Percentiles rank a stretch among this genome's conserved stretches.
Evolutionary conservation across 2,113 vertebrate species (phyloP).

Genomic region (Herpetotheres cachinnans): DNA sequence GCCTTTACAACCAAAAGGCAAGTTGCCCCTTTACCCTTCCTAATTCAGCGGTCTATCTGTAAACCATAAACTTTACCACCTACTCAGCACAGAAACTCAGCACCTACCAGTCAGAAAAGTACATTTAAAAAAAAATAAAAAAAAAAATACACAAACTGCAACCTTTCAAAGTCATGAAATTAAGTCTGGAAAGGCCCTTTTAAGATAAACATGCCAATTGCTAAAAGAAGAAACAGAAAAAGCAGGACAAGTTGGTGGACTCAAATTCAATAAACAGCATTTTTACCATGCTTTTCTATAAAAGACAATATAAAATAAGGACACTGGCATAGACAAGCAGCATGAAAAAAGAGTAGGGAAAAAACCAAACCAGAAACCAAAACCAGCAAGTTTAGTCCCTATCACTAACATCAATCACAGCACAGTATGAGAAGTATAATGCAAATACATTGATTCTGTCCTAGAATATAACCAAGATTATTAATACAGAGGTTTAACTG

Average conservation of each 20-base stretch:
- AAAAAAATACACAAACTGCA: background rate
- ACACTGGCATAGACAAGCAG: background rate
- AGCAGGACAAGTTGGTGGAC: background rate
- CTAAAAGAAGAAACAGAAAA: constrained; percentile 46
- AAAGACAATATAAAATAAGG: background rate
- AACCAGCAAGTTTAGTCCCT: background rate
- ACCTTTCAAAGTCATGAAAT: background rate
- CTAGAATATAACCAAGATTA: background rate
- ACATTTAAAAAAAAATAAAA: background rate
- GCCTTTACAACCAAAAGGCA: background rate
- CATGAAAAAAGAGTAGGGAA: background rate
- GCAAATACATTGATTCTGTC: background rate
- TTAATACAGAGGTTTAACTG: background rate
- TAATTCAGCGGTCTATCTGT: background rate
- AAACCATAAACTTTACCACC: background rate
- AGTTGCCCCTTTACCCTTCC: background rate
- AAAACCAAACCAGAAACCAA: background rate
- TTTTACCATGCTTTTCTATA: constrained; percentile 34
- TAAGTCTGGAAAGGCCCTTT: background rate
- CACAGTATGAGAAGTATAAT: background rate
- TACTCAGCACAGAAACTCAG: background rate
- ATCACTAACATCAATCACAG: background rate
- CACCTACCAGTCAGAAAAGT: background rate
- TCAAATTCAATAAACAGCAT: constrained; percentile 19
- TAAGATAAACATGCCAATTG: background rate